A percentile compares a stretch with the other conserved stretches of the same genome.
Conservation (phyloP, 2,113 vertebrate species). For the Echinops telfairi region DNA sequence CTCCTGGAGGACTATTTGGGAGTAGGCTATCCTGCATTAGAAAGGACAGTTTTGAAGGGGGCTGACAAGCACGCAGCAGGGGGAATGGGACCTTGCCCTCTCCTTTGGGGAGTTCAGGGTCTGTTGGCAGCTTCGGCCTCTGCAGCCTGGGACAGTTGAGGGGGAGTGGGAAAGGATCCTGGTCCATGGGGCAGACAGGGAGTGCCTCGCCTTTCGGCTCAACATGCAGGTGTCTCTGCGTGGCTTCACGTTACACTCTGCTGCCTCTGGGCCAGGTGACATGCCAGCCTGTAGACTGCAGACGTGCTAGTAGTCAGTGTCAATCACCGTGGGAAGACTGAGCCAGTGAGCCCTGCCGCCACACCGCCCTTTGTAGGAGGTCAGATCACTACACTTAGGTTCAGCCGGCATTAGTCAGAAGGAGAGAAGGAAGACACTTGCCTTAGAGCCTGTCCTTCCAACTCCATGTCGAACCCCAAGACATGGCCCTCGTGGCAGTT, state of each 20-base stretch:
- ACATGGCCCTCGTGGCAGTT: constrained; percentile 32
- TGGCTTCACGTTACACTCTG: constrained; percentile 41
- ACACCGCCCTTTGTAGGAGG: not conserved
- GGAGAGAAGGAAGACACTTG: constrained; percentile 62
- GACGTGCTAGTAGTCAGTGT: constrained; percentile 67
- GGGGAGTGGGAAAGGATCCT: not conserved
- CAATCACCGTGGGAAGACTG: constrained; percentile 71
- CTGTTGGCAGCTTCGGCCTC: not conserved
- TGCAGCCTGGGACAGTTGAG: not conserved
- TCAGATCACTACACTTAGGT: constrained; percentile 41
- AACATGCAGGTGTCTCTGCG: constrained; percentile 51
- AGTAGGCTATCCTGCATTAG: not conserved
- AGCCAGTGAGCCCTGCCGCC: not conserved
- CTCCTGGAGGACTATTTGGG: constrained; percentile 1
- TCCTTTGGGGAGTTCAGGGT: not conserved
- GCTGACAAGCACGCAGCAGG: not conserved
- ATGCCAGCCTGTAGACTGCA: constrained; percentile 58
- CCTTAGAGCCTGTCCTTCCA: constrained; percentile 65
- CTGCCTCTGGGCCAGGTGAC: constrained; percentile 40
- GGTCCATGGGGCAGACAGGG: constrained; percentile 6
- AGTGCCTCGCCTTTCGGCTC: constrained; percentile 45
- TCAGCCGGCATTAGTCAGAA: constrained; percentile 70
- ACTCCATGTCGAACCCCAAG: constrained; percentile 62
- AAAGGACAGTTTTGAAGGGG: not conserved
- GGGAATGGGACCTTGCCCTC: not conserved